These are phyloP conservation scores for Coenonympha arcania DNA, from an alignment of 2,888 invertebrate genomes.

Conservation along the genomic window DNA sequence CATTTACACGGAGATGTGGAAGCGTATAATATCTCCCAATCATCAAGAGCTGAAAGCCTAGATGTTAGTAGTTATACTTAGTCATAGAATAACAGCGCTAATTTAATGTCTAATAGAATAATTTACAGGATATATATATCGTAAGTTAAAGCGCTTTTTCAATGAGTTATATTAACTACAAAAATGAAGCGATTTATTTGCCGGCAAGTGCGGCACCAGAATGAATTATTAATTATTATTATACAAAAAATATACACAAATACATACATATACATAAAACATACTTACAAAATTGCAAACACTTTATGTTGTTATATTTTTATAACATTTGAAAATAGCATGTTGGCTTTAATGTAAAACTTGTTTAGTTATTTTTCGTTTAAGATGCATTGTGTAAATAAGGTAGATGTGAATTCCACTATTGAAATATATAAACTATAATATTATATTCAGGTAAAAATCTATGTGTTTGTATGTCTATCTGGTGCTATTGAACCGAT, in stretches of 20 bases:
- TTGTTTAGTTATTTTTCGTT: constrained; percentile 14
- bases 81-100: constrained; percentile 22
- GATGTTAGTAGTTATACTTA: constrained; percentile 21
- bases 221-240: not conserved
- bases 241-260: too few species aligned
- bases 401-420: constrained; percentile 18
- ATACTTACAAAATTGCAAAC: not conserved
- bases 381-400: constrained; percentile 21
- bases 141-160: constrained; percentile 13
- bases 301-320: not conserved
- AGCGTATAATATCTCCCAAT: not conserved
- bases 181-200: not conserved
- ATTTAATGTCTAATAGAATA: constrained; percentile 20
- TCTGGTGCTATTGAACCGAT: too few species aligned
- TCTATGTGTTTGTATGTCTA: too few species aligned
- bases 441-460: too few species aligned
- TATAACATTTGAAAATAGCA: constrained; percentile 10
- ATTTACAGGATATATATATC: constrained; percentile 16
- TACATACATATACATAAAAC: not conserved
- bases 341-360: constrained; percentile 13
- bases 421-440: constrained; percentile 18
- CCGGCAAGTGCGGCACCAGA: not conserved
- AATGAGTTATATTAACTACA: constrained; percentile 12
- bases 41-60: constrained; percentile 14
- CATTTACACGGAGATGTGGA: not conserved